Evolutionary conservation across 2,113 vertebrate species (phyloP).

Genomic region (Cathartes aura): DNA sequence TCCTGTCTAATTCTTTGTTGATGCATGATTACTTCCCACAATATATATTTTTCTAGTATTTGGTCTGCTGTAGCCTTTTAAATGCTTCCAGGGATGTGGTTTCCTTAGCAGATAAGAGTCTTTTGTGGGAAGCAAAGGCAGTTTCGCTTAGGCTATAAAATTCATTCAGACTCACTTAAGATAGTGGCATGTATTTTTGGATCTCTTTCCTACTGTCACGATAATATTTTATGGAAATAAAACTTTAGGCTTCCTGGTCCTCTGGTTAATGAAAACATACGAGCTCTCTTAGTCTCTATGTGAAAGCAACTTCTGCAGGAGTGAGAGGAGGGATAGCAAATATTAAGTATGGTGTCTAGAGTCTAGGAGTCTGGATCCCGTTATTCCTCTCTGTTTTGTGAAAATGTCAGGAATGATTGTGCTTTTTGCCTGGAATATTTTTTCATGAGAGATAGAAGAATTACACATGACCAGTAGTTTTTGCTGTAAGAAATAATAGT

Average conservation of each 20-base stretch:
- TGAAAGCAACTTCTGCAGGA: not conserved
- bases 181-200: not conserved
- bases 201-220: not conserved
- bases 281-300: not conserved
- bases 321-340: not conserved
- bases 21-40: not conserved
- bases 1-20: not conserved
- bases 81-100: not conserved
- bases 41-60: not conserved
- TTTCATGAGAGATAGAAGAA: not conserved
- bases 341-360: not conserved
- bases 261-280: not conserved
- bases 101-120: slow-evolving; percentile 10
- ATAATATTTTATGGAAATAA: not conserved
- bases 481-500: not conserved
- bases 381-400: not conserved
- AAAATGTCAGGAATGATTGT: not conserved
- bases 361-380: not conserved
- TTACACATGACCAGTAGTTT: not conserved
- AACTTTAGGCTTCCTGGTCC: not conserved
- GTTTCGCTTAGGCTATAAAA: not conserved
- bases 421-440: not conserved
- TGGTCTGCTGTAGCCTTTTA: not conserved
- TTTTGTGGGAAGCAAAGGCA: not conserved
- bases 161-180: not conserved